Evolutionary conservation across 2,797 vertebrate genomes (phyloP), one percentile per base, ranked within the genome.

Genomic region (Muscicapa comitata): DNA sequence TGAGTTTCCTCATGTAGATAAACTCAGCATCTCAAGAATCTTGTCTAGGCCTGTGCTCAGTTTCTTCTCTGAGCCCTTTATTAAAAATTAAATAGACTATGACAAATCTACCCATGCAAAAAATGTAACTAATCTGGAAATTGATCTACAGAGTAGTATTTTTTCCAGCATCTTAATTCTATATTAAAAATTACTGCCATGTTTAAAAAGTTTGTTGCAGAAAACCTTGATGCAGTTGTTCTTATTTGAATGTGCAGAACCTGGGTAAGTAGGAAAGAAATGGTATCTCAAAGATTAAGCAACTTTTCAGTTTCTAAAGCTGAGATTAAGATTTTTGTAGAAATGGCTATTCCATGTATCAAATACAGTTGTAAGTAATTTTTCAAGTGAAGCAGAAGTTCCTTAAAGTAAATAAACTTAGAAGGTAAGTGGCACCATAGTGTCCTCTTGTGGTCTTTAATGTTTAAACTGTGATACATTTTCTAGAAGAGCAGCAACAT

Each of bases 371-470:
- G 42, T 4, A 50, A 57, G 8, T 29, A 59, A 61, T 77, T 77
- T 58, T 45, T 31, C 8, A 74, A 68, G 28, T 8, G 9, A 53
- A 61, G 14, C 33, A 73, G 45, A 63, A 57, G 17, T 75, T 74
- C 47, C n/a, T 50, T 67, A 20, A 79, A 81, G 43, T 62, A 75
- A 85, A 48, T 53, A 76, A 26, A 74, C 70, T 59, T 77, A 33
- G 55, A 85, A 28, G 16, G 6, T 66, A 79, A 85, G 28, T 55
- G 58, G 91, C 68, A 90, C 78, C 40, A 93, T 38, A 94, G 87
- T 91, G 94, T 91, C 95, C 95, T 95, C 96, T 96, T 95, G 95
- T 96, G 96, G 96, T 81, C 89, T 89, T 53, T 25, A 71, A 50
- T 43, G 40, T 77, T 61, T 55, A 83, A 95, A 23, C 77, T 53